phyloP scores from a whole-genome alignment of 2,888 invertebrate species.

The Philereme vetulata region DNA sequence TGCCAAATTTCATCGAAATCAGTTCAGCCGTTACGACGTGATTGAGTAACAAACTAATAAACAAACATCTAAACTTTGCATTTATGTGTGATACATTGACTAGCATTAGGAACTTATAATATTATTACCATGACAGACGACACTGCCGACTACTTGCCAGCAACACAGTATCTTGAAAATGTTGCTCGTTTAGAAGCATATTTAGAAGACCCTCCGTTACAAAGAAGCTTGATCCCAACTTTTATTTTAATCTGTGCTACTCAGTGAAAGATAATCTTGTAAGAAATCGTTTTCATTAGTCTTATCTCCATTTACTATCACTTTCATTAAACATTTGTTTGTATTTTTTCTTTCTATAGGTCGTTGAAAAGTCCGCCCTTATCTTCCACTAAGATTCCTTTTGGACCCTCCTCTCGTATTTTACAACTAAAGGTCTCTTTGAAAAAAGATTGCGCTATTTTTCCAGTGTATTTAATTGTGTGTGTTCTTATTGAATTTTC shows the following conservation, averaged over 20 bases:
- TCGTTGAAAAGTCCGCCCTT: conserved; percentile 28
- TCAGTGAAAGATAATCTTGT: conserved; percentile 17
- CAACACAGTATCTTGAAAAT: too few species aligned
- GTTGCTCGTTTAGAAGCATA: too few species aligned
- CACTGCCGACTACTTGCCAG: too few species aligned
- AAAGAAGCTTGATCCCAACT: conserved; percentile 12
- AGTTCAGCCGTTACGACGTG: too few species aligned
- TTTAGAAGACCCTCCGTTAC: too few species aligned
- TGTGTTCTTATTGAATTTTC: conserved; percentile 7
- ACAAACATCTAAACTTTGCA: too few species aligned
- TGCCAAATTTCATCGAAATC: too few species aligned
- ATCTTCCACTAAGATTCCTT: conserved; percentile 30
- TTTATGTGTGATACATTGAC: too few species aligned
- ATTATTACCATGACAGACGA: too few species aligned
- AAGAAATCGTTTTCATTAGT: conserved; percentile 26
- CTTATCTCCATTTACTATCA: conserved; percentile 35
- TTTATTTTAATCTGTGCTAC: conserved; percentile 19
- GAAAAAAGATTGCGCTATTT: conserved; percentile 17
- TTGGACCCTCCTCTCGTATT: conserved; percentile 23
- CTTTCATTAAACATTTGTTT: conserved; percentile 44
- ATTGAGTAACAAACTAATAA: too few species aligned
- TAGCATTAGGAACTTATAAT: too few species aligned
- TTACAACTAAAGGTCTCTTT: conserved; percentile 22
- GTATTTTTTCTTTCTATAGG: conserved; percentile 55
- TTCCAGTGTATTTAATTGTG: conserved; percentile 7